Base-by-base conservation (phyloP, 2,797 vertebrate genomes). In the Kryptopterus vitreolus region DNA sequence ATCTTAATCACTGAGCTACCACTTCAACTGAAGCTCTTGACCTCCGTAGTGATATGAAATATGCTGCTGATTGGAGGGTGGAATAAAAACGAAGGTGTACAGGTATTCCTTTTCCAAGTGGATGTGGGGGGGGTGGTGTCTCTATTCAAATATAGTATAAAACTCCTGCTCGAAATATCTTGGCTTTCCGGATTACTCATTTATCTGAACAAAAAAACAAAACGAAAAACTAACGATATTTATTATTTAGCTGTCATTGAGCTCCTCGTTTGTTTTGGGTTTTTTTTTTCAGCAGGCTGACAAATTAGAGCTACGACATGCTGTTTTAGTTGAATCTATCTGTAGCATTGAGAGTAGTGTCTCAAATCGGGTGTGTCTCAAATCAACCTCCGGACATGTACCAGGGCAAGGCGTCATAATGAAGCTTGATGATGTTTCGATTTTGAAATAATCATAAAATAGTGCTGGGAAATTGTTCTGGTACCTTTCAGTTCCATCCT, bases 251-350 rank as follows among this genome's bases (percentile, higher is more conserved):
- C 33, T 26, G 33, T 29, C 35, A 43, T 46, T 35, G 5, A 20
- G 55, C 7, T 59, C 26, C 55, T 26, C 11, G 31, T 57, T 52
- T 29, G 13, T 69, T 57, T 57, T 55, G 55, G 10, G 31, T 48
- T 43, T 70, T 35, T 62, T 69, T 38, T 69, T 55, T 43, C 22
- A 53, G 69, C 50, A 53, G 20, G 29, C 12, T 2, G 7, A 57
- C 71, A 73, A 73, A 73, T 73, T 38, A 73, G 31, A 73, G 13
- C 13, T 26, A 33, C 26, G 1, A 71, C 18, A 53, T 52, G 68
- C 50, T 53, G 35, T 35, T 72, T 58, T 24, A 24, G 33, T 57
- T 38, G 26, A 26, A 43, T 74, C 71, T 58, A 24, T 15, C 15
- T 74, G n/a, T 2, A 43, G 53, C 71, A 58, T 33, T 38, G n/a